phyloP scores from a whole-genome alignment of 2,113 vertebrate genomes.

The Herpailurus yagouaroundi region DNA sequence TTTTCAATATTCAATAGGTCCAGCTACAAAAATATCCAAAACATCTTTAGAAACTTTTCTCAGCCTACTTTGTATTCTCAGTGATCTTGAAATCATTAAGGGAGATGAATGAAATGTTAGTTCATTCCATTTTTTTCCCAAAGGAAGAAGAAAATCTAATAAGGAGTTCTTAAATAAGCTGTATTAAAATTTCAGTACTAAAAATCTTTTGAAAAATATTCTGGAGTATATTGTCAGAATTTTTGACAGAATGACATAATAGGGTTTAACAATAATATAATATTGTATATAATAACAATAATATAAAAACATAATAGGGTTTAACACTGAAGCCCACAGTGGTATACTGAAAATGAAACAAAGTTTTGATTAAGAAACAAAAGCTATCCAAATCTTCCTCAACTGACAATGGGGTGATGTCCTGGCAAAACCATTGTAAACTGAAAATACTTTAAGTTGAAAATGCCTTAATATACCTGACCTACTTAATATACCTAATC shows the following conservation, averaged over 20 bases:
- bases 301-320: not conserved
- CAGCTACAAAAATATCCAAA: not conserved
- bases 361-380: conserved; percentile 20
- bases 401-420: not conserved
- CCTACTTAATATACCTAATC: not conserved
- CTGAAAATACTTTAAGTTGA: not conserved
- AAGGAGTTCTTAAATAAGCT: conserved; percentile 48
- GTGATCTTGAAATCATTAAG: conserved; percentile 39
- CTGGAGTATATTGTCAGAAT: not conserved
- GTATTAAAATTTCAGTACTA: conserved; percentile 23
- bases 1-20: not conserved
- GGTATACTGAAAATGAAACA: conserved; percentile 34
- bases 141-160: conserved; percentile 46
- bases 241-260: conserved; percentile 53
- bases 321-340: not conserved
- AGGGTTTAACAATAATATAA: conserved; percentile 43
- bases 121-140: conserved; percentile 40
- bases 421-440: not conserved
- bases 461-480: not conserved
- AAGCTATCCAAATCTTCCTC: not conserved
- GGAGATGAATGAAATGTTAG: conserved; percentile 43
- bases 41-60: not conserved
- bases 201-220: conserved; percentile 56
- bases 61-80: not conserved
- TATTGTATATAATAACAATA: no score